Conservation (phyloP, 2,797 vertebrate genomes). For the Vespertilio murinus region DNA sequence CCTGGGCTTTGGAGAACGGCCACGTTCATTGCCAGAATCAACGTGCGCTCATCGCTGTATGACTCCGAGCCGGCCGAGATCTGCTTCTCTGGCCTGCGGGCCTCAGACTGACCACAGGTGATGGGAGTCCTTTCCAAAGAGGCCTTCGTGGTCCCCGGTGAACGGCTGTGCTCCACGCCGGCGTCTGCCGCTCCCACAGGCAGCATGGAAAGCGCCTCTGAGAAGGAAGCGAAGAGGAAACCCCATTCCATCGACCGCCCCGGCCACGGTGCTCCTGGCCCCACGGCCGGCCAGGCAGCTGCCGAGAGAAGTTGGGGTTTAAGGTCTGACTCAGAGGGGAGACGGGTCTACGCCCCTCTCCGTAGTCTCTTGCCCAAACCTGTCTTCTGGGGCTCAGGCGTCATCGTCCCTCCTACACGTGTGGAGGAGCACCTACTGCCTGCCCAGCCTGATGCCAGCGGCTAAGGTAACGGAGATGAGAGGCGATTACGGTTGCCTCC, state of each 20-base stretch:
- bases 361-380: background rate
- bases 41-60: background rate
- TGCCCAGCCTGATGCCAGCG: background rate
- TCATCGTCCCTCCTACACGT: background rate
- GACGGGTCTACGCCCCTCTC: background rate
- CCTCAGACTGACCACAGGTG: conserved; percentile 25
- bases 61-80: background rate
- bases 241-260: background rate
- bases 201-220: background rate
- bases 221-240: background rate
- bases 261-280: accelerated
- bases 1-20: background rate
- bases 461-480: background rate
- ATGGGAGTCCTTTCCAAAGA: conserved; percentile 6
- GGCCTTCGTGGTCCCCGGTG: background rate
- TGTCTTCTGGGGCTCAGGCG: accelerated
- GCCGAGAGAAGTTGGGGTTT: background rate
- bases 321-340: background rate
- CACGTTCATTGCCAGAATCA: background rate
- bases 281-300: background rate
- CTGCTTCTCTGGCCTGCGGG: background rate
- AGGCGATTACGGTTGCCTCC: accelerated
- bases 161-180: background rate
- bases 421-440: too few relatives aligned
- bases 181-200: background rate